phyloP scores from a whole-genome alignment of 1,140 invertebrate species.

The Lepidurus packardi region DNA sequence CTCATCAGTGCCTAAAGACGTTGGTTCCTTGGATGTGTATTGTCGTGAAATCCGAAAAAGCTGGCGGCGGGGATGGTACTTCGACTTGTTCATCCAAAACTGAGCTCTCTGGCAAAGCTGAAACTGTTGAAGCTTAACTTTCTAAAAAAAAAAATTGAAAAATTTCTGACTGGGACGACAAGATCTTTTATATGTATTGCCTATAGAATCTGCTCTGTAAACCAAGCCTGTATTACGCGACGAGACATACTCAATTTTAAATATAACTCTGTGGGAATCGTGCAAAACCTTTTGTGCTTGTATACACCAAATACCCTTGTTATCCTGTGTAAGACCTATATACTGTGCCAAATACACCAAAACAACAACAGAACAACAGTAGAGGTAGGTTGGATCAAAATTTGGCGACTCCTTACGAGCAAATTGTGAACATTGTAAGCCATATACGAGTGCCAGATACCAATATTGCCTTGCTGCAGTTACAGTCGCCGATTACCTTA shows the following conservation, averaged over 20 bases:
- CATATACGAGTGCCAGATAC: slow-evolving; percentile 69
- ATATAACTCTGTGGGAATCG: too few species aligned
- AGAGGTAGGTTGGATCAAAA: too few species aligned
- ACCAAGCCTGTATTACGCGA: too few species aligned
- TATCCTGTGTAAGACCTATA: too few species aligned
- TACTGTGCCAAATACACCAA: too few species aligned
- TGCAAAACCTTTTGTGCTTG: too few species aligned
- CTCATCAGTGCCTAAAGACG: slow-evolving; percentile 15
- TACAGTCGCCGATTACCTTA: slow-evolving; percentile 57
- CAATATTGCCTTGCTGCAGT: slow-evolving; percentile 66
- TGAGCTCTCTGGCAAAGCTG: neutral
- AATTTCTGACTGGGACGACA: too few species aligned
- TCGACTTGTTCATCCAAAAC: neutral
- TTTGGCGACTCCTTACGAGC: slow-evolving; percentile 26
- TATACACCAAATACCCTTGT: too few species aligned
- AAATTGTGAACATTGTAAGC: slow-evolving; percentile 37
- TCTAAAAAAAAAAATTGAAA: neutral
- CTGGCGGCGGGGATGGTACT: neutral
- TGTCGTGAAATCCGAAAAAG: neutral
- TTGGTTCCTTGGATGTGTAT: slow-evolving; percentile 24
- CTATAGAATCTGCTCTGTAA: too few species aligned
- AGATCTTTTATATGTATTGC: too few species aligned
- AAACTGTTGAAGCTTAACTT: neutral
- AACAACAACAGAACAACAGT: too few species aligned
- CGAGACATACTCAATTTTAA: too few species aligned